Evolutionary conservation across 2,113 vertebrate genomes (phyloP), one percentile per base, ranked within the genome.

Genomic region (Prunella himalayana): DNA sequence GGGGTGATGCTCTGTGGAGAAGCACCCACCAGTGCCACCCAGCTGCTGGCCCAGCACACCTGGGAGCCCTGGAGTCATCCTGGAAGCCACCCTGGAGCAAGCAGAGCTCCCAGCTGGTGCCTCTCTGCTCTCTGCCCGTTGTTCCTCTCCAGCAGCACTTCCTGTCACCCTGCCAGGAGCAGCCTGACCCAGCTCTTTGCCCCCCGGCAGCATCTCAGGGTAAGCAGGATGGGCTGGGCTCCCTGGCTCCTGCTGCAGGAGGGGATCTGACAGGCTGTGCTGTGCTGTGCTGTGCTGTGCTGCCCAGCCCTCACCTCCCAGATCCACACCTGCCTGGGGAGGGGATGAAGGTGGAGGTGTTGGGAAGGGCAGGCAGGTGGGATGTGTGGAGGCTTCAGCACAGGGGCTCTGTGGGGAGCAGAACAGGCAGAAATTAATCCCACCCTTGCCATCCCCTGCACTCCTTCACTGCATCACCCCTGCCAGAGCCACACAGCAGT

Each of bases 131-230:
- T 10, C 33, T 69, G 72, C 83, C 72, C 33, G 13, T 27, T 20
- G 30, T 7, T 86, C 33, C 61, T 51, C 39, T 57, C 33, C 13
- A 19, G 50, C 54, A 18, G 42, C 50, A 2, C 49, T 7, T 31
- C 14, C 53, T 7, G 0, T 28, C 33, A 42, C 57, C 79, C 25
- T 10, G 39, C 73, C 68, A 42, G 83, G 49, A 92, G 5, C 50
- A 10, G 6, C 65, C 42, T 0, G 1, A 21, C 15, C 61, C 1
- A 0, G 66, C 72, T 35, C 45, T 49, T 69, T 33, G 33, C 25
- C 49, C 84, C 84, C 51, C 1, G 2, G 72, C 56, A 90, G 86
- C 81, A 88, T 76, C 90, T 95, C 92, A 90, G 91, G 96, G 90
- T 95, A 89, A 91, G 86, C 91, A 73, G 71, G 93, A 78, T 0